Percentiles rank a stretch among this genome's conserved stretches.
Evolutionary conservation across 2,888 invertebrate genomes (phyloP).

Genomic region (Masnerella sp.): DNA sequence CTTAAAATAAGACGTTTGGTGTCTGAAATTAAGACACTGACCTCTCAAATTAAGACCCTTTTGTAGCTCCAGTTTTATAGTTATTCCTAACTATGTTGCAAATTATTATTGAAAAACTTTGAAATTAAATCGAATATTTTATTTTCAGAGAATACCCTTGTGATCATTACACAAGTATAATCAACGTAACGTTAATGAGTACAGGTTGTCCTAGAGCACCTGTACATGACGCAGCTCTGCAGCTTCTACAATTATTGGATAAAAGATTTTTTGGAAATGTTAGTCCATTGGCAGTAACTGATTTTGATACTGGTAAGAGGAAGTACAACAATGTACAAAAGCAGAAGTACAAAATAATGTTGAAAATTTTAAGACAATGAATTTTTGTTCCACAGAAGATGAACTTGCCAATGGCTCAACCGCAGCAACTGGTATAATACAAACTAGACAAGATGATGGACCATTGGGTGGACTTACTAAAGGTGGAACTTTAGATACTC

Average conservation of each 20-base stretch:
- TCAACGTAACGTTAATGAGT: slow-evolving; percentile 97
- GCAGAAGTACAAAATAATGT: too few relatives aligned
- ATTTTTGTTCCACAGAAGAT: slow-evolving; percentile 60
- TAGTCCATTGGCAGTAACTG: slow-evolving; percentile 84
- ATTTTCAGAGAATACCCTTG: slow-evolving; percentile 93
- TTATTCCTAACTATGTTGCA: too few relatives aligned
- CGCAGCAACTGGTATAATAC: slow-evolving; percentile 60
- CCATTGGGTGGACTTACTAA: slow-evolving; percentile 65
- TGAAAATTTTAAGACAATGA: too few relatives aligned
- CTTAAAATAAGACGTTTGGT: too few relatives aligned
- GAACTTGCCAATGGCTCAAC: slow-evolving; percentile 66
- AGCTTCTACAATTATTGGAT: slow-evolving; percentile 94
- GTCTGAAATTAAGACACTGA: too few relatives aligned
- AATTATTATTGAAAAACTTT: too few relatives aligned
- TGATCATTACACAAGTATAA: slow-evolving; percentile 98
- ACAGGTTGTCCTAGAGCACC: slow-evolving; percentile 95
- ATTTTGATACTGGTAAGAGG: slow-evolving; percentile 80
- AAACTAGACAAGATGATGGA: slow-evolving; percentile 37
- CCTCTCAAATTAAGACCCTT: too few relatives aligned
- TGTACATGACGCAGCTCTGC: slow-evolving; percentile 96
- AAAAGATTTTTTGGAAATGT: slow-evolving; percentile 95
- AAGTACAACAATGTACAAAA: too few relatives aligned
- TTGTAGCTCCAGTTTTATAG: too few relatives aligned
- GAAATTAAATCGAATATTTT: too few relatives aligned
- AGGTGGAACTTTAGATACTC: slow-evolving; percentile 89